Evolutionary conservation across 2,113 vertebrate species (phyloP).

Genomic region (Cathartes aura): DNA sequence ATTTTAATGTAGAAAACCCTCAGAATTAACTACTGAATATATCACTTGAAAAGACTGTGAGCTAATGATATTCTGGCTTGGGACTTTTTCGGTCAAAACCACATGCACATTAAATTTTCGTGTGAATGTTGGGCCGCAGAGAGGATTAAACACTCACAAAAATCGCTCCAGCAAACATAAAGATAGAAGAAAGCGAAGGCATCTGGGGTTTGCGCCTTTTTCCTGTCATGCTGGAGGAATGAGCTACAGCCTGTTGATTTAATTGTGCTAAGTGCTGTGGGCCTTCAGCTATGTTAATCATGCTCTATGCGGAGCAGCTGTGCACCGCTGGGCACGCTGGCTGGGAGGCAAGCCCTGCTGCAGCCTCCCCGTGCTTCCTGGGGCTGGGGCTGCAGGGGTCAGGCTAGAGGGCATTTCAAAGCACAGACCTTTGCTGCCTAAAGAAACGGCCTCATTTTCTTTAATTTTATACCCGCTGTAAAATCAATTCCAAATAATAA

Average conservation of each 20-base stretch:
- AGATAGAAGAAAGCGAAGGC: neutral
- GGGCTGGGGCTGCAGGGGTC: neutral
- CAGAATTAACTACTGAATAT: neutral
- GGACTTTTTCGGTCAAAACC: neutral
- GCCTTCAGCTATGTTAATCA: neutral
- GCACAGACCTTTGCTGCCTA: neutral
- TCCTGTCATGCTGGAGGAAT: neutral
- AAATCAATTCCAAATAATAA: constrained; percentile 41
- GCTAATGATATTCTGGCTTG: neutral
- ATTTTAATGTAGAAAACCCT: neutral
- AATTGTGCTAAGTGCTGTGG: neutral
- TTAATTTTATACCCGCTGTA: constrained; percentile 27
- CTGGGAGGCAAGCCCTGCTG: neutral
- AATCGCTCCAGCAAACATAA: neutral
- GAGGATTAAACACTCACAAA: neutral
- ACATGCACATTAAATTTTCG: neutral
- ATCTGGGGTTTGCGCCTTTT: neutral
- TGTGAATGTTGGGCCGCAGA: neutral
- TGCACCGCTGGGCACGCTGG: neutral
- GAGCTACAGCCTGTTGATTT: neutral
- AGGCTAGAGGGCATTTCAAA: neutral
- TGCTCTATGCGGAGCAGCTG: neutral
- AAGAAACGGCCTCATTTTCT: neutral
- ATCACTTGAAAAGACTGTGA: neutral
- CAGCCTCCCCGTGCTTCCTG: neutral